phyloP scores from a whole-genome alignment of 1,140 invertebrate genomes.

The Coelopa frigida region DNA sequence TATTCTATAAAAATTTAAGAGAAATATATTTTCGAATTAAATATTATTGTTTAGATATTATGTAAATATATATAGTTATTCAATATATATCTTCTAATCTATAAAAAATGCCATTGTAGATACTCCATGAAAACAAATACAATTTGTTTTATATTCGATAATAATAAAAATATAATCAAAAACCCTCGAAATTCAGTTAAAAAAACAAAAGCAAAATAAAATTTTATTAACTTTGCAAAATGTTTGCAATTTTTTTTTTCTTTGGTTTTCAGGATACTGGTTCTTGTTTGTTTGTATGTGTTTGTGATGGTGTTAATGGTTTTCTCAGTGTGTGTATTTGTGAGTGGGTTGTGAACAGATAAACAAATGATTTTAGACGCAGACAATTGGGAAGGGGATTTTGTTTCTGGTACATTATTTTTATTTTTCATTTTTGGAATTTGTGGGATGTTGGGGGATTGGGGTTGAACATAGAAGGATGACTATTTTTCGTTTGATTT shows the following conservation, averaged over 20 bases:
- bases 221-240: slow-evolving; percentile 1
- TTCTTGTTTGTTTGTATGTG: slow-evolving; percentile 17
- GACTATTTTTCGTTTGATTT: slow-evolving; percentile 16
- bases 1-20: too few species aligned
- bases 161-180: background rate
- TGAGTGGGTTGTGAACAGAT: slow-evolving; percentile 41
- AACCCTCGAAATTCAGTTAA: slow-evolving; percentile 1
- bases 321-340: slow-evolving; percentile 14
- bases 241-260: slow-evolving; percentile 16
- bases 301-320: slow-evolving; percentile 18
- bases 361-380: slow-evolving; percentile 51
- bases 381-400: slow-evolving; percentile 49
- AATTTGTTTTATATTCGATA: too few species aligned
- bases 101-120: too few species aligned
- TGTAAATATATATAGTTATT: too few species aligned
- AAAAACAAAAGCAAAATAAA: slow-evolving; percentile 3
- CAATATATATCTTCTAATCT: too few species aligned
- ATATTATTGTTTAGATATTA: too few species aligned
- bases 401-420: slow-evolving; percentile 22
- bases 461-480: slow-evolving; percentile 16
- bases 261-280: slow-evolving; percentile 21
- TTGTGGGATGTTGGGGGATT: slow-evolving; percentile 4
- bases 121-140: too few species aligned
- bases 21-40: too few species aligned
- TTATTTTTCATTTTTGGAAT: slow-evolving; percentile 17